A percentile compares a stretch with the other conserved stretches of the same genome.
Conservation (phyloP, 2,113 vertebrate genomes). For the Tretioscincus oriximinensis region DNA sequence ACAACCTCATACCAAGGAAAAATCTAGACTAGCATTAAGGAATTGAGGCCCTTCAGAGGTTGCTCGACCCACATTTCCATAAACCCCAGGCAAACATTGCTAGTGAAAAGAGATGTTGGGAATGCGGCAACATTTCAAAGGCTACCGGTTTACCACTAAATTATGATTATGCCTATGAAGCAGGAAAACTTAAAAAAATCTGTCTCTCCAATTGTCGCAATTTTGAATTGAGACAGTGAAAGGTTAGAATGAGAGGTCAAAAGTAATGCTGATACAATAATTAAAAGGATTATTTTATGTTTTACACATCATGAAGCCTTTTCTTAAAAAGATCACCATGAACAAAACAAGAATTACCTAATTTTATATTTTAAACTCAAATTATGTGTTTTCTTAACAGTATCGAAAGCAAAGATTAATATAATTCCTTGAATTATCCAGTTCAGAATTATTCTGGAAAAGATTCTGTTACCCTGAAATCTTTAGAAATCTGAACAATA, state of each 20-base stretch:
- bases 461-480: conserved; percentile 31
- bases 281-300: not conserved
- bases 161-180: not conserved
- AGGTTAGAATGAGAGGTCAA: not conserved
- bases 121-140: too few relatives aligned
- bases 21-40: not conserved
- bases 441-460: conserved; percentile 32
- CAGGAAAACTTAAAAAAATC: not conserved
- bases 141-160: too few relatives aligned
- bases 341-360: not conserved
- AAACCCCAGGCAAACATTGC: too few relatives aligned
- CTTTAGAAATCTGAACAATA: conserved; percentile 14
- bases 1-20: not conserved
- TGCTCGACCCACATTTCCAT: too few relatives aligned
- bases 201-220: not conserved
- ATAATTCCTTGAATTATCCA: conserved; percentile 25
- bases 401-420: conserved; percentile 22
- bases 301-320: not conserved
- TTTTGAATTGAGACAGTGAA: not conserved
- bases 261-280: not conserved
- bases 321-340: not conserved
- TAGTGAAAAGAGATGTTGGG: too few relatives aligned
- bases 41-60: too few relatives aligned
- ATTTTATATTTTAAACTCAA: not conserved
- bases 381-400: not conserved